Conservation (phyloP, 2,797 vertebrate genomes). For the Antrozous pallidus region DNA sequence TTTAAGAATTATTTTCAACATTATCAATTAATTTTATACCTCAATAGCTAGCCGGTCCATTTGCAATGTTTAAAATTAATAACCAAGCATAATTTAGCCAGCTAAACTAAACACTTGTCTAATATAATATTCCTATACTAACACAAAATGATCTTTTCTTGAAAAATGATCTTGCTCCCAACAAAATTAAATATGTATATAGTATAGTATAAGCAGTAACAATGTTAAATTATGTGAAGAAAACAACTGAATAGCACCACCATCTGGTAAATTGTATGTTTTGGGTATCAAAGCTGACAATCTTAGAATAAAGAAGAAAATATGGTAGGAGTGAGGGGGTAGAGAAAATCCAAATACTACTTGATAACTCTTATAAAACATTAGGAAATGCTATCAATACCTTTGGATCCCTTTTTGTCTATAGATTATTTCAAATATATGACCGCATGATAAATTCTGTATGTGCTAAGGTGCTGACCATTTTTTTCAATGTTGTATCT, state of each 20-base stretch:
- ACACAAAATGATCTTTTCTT: conserved; percentile 55
- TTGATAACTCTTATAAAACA: conserved; percentile 7
- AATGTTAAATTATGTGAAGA: conserved; percentile 25
- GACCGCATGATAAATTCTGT: not conserved
- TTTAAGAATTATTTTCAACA: conserved; percentile 53
- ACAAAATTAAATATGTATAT: conserved; percentile 22
- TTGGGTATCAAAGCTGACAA: not conserved
- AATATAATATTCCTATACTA: conserved; percentile 42
- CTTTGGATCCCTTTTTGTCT: not conserved
- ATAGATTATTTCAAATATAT: not conserved
- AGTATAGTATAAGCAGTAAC: conserved; percentile 1
- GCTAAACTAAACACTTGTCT: conserved; percentile 30
- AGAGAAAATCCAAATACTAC: not conserved
- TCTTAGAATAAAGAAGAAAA: not conserved
- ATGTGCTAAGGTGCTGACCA: not conserved
- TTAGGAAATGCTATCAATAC: not conserved
- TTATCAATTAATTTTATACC: conserved; percentile 50
- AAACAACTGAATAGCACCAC: conserved; percentile 64
- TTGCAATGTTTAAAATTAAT: conserved; percentile 52
- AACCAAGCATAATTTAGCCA: conserved; percentile 37
- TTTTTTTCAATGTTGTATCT: not conserved
- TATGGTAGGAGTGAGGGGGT: not conserved
- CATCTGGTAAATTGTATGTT: conserved; percentile 30
- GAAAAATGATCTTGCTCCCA: conserved; percentile 45
- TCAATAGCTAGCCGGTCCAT: conserved; percentile 25